These are phyloP conservation scores for Diorhabda elongata DNA, from an alignment of 1,140 invertebrate species.

Conservation along the genomic window DNA sequence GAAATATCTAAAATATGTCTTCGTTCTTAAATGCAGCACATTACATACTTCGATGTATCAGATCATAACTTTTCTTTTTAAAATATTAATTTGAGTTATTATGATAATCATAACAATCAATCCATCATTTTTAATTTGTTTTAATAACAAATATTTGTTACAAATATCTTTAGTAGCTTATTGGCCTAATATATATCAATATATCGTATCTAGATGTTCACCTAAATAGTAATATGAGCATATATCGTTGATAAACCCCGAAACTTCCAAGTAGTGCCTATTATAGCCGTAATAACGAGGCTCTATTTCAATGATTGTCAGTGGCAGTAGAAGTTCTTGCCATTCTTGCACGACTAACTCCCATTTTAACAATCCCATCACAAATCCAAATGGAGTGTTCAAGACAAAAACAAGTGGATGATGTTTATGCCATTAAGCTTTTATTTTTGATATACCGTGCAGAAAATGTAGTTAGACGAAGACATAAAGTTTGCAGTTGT, in stretches of 20 bases:
- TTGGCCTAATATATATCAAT: no score
- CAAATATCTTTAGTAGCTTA: no score
- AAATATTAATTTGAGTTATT: no score
- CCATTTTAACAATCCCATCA: constrained; percentile 27
- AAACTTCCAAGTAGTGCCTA: constrained; percentile 26
- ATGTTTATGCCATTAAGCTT: not conserved
- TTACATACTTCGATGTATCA: no score
- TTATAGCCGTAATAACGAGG: constrained; percentile 30
- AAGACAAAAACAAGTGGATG: constrained; percentile 31
- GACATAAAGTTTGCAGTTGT: no score
- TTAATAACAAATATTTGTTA: no score
- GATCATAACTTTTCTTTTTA: no score
- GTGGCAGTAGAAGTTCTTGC: constrained; percentile 26
- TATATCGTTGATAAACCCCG: constrained; percentile 20
- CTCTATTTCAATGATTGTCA: constrained; percentile 36
- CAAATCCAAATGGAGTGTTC: constrained; percentile 33
- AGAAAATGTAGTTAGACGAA: no score
- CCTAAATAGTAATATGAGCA: constrained; percentile 18
- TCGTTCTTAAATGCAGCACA: no score
- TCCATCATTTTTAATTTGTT: no score
- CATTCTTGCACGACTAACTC: constrained; percentile 26
- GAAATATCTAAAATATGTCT: no score
- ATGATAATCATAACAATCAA: no score
- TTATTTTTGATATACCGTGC: not conserved
- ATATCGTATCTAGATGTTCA: not conserved